Evolutionary conservation across 2,888 invertebrate species (phyloP).

Genomic region (Himalopsyche japonica): DNA sequence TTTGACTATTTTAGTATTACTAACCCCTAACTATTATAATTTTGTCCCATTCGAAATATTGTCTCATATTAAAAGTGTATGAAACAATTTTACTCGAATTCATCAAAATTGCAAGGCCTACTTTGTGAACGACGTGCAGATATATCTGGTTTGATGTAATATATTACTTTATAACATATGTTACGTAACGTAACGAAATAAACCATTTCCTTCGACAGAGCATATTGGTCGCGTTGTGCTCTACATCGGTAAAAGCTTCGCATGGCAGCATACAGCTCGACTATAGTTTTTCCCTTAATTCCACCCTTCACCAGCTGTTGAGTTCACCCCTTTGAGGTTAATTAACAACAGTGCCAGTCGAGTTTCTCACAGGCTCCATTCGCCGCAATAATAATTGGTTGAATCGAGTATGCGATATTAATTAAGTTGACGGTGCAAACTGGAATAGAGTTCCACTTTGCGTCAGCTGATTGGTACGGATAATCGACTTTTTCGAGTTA

Average conservation of each 20-base stretch:
- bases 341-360: background rate
- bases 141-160: too few species aligned
- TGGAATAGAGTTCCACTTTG: background rate
- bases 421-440: constrained; percentile 4
- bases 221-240: background rate
- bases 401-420: constrained; percentile 7
- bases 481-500: background rate
- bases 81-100: too few species aligned
- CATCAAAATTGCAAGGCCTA: too few species aligned
- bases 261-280: background rate
- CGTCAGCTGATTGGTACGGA: background rate
- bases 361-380: background rate
- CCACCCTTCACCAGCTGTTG: background rate
- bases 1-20: too few species aligned
- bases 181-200: too few species aligned
- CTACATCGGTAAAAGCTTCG: background rate
- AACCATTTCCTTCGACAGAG: too few species aligned
- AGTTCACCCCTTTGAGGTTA: background rate
- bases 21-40: too few species aligned
- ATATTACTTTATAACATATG: too few species aligned
- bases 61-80: too few species aligned
- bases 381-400: constrained; percentile 14
- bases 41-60: too few species aligned
- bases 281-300: background rate
- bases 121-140: too few species aligned